Percentiles rank a stretch among this genome's conserved stretches.
Conservation (phyloP, 1,140 invertebrate genomes). For the Neodiprion virginianus region DNA sequence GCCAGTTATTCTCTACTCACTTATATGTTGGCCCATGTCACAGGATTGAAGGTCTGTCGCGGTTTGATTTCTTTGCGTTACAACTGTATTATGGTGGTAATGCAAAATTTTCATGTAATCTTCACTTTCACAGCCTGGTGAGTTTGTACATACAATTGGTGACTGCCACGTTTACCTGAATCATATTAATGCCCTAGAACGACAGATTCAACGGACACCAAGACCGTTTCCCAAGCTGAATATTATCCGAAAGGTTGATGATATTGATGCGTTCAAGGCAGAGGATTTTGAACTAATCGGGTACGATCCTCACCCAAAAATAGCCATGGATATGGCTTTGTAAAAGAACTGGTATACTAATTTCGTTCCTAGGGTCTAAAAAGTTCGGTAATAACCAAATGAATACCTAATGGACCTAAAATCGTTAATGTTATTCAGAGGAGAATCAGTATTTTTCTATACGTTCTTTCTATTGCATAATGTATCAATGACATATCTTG, state of each 20-base stretch:
- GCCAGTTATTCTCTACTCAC: slow-evolving; percentile 96
- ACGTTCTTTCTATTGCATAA: no score
- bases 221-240: slow-evolving; percentile 83
- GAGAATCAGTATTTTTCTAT: no score
- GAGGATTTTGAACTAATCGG: slow-evolving; percentile 88
- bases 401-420: no score
- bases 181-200: slow-evolving; percentile 85
- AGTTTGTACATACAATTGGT: slow-evolving; percentile 96
- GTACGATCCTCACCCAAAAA: slow-evolving; percentile 91
- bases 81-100: neutral
- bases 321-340: slow-evolving; percentile 97
- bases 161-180: slow-evolving; percentile 97
- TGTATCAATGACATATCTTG: no score
- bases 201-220: slow-evolving; percentile 84
- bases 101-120: slow-evolving; percentile 6
- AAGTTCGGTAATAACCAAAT: no score
- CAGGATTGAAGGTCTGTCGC: slow-evolving; percentile 73
- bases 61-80: neutral
- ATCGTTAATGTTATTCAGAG: no score
- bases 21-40: slow-evolving; percentile 96
- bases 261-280: slow-evolving; percentile 90
- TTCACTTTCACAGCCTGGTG: slow-evolving; percentile 76
- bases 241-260: slow-evolving; percentile 73
- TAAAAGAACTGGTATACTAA: slow-evolving; percentile 58
- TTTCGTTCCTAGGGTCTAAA: no score